These are phyloP conservation scores for Eleginops maclovinus DNA, from an alignment of 2,113 vertebrate genomes.

Conservation along the genomic window DNA sequence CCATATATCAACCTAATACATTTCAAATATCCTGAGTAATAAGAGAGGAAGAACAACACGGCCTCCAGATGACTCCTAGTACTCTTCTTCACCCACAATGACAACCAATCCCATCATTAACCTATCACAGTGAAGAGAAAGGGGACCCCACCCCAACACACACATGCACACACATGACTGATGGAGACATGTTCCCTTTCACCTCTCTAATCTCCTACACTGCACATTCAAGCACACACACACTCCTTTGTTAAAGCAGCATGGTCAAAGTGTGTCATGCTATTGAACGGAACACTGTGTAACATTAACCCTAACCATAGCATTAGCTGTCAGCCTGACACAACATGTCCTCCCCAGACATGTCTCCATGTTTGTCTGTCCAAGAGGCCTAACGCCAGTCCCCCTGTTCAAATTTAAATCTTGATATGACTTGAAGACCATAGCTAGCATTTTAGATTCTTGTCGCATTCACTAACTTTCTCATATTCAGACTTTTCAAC, in stretches of 20 bases:
- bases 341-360: not conserved
- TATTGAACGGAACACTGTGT: not conserved
- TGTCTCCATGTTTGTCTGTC: not conserved
- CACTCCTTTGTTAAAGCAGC: not conserved
- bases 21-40: slow-evolving; percentile 50
- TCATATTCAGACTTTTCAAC: not conserved
- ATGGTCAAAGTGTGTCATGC: not conserved
- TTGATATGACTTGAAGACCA: not conserved
- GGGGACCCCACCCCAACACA: slow-evolving; percentile 10
- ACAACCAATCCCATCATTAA: slow-evolving; percentile 74
- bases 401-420: not conserved
- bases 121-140: slow-evolving; percentile 39
- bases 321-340: not conserved
- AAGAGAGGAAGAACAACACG: slow-evolving; percentile 20
- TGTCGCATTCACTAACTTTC: not conserved
- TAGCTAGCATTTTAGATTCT: not conserved
- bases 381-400: not conserved
- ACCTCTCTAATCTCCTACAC: slow-evolving; percentile 10
- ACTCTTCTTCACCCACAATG: slow-evolving; percentile 49
- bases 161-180: slow-evolving; percentile 14
- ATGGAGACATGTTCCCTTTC: slow-evolving; percentile 22
- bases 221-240: not conserved
- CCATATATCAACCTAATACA: slow-evolving; percentile 56
- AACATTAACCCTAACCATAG: slow-evolving; percentile 6
- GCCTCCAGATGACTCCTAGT: slow-evolving; percentile 56